Percentiles rank a stretch among this genome's conserved stretches.
Conservation (phyloP, 2,797 vertebrate species). For the Vireo griseus region DNA sequence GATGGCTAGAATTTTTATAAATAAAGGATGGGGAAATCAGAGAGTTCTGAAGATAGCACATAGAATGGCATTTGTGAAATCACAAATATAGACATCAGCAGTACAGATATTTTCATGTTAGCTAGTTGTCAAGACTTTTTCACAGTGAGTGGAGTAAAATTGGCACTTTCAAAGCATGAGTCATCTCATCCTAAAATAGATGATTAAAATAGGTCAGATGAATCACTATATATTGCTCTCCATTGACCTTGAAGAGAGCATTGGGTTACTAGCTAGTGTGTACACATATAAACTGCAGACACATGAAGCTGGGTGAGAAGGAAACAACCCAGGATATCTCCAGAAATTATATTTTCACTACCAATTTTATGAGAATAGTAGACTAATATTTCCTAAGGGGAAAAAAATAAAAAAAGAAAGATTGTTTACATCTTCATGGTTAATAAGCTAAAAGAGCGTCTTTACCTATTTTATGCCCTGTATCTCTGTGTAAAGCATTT, state of each 20-base stretch:
- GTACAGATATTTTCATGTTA: slow-evolving; percentile 61
- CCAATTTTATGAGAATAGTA: not conserved
- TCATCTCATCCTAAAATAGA: slow-evolving; percentile 57
- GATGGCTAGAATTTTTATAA: slow-evolving; percentile 28
- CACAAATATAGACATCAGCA: slow-evolving; percentile 52
- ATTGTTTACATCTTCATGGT: not conserved
- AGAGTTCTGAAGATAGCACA: slow-evolving; percentile 24
- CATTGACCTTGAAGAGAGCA: slow-evolving; percentile 44
- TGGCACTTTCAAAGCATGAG: slow-evolving; percentile 50
- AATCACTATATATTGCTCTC: slow-evolving; percentile 47
- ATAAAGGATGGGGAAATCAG: slow-evolving; percentile 27
- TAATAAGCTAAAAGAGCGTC: not conserved
- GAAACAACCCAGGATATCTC: not conserved
- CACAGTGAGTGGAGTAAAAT: slow-evolving; percentile 49
- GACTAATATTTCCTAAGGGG: not conserved
- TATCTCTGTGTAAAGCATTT: not conserved
- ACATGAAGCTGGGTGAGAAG: not conserved
- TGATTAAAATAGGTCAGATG: slow-evolving; percentile 65
- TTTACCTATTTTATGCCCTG: not conserved
- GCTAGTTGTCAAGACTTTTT: slow-evolving; percentile 52
- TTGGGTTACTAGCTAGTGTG: not conserved
- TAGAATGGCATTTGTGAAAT: slow-evolving; percentile 27
- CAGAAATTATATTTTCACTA: not conserved
- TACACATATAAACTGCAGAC: not conserved
- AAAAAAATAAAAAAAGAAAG: not conserved